Conservation (phyloP, 2,888 invertebrate genomes). For the Microplitis manilae region DNA sequence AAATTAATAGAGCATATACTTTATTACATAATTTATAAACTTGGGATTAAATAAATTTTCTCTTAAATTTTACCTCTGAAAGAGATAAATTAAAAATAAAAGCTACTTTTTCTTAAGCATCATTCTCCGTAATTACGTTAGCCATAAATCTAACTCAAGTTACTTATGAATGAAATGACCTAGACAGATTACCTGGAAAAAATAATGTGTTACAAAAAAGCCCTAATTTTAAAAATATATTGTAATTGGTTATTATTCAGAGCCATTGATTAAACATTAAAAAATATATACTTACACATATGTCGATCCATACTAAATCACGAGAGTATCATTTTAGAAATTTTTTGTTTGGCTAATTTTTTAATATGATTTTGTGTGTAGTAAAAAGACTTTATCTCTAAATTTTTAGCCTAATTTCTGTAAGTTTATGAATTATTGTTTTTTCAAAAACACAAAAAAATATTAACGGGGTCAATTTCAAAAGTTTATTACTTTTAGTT, state of each 20-base stretch:
- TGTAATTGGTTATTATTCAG: constrained; percentile 18
- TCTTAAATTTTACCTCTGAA: not conserved
- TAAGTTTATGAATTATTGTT: no score
- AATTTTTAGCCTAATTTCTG: no score
- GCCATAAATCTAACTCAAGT: constrained; percentile 28
- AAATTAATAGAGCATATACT: not conserved
- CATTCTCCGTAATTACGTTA: constrained; percentile 11
- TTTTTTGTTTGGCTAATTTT: no score
- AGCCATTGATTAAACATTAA: not conserved
- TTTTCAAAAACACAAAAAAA: no score
- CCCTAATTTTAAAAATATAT: constrained; percentile 6
- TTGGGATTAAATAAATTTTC: not conserved
- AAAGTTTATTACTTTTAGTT: no score
- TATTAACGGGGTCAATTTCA: no score
- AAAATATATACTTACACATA: not conserved
- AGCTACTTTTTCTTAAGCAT: constrained; percentile 11
- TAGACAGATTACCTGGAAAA: constrained; percentile 25
- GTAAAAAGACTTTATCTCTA: no score
- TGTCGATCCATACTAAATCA: no score
- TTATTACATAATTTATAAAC: not conserved
- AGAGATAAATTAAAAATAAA: not conserved
- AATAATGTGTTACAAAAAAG: not conserved
- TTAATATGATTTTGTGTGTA: no score
- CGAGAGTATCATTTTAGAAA: no score
- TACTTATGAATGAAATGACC: constrained; percentile 27